Evolutionary conservation across 2,797 vertebrate genomes (phyloP).

Genomic region (Macropus fuliginosus): DNA sequence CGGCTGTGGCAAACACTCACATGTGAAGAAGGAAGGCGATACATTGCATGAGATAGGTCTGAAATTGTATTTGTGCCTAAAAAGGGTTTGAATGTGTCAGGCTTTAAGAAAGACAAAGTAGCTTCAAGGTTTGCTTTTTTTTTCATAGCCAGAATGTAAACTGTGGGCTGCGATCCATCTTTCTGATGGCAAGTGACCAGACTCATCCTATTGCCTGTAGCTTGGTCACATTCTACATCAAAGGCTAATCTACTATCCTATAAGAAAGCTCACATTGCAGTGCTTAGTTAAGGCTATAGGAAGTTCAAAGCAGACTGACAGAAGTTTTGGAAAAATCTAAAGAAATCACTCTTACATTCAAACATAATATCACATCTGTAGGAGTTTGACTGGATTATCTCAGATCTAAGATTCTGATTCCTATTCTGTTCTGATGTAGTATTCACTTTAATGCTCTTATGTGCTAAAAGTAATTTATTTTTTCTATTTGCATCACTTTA

Average conservation of each 20-base stretch:
- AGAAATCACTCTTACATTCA: not conserved
- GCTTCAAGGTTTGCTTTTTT: slow-evolving; percentile 9
- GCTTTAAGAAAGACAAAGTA: slow-evolving; percentile 23
- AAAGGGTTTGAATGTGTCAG: slow-evolving; percentile 48
- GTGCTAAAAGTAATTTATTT: slow-evolving; percentile 71
- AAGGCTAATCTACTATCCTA: not conserved
- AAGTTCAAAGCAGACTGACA: not conserved
- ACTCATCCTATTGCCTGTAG: rapidly evolving
- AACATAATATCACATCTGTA: not conserved
- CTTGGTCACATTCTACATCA: not conserved
- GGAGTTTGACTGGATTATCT: not conserved
- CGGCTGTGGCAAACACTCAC: not conserved
- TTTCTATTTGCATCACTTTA: slow-evolving; percentile 64
- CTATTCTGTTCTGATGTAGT: slow-evolving; percentile 1
- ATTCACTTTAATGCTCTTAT: not conserved
- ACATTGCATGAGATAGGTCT: not conserved
- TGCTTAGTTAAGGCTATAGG: rapidly evolving
- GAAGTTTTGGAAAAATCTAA: not conserved
- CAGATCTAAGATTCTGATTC: not conserved
- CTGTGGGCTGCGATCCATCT: not conserved
- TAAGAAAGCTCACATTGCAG: not conserved
- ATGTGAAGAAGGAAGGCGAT: not conserved
- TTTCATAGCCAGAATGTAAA: not conserved
- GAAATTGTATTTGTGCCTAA: not conserved
- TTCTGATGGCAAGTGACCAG: rapidly evolving